A percentile compares a stretch with the other conserved stretches of the same genome.
Evolutionary conservation across 1,140 invertebrate species (phyloP).

Genomic region (Zaprionus lachaisei): DNA sequence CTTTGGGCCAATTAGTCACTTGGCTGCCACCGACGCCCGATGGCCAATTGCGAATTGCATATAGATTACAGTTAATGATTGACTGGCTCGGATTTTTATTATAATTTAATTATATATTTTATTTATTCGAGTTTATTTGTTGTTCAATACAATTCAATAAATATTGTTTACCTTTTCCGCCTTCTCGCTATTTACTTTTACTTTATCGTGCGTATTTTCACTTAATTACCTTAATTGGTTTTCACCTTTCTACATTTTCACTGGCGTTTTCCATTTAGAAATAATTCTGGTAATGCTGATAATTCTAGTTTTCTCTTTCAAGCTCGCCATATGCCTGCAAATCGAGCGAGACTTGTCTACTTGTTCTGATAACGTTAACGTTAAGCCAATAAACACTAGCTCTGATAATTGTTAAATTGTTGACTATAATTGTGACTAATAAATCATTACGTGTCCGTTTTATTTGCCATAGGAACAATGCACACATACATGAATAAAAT

Average conservation of each 20-base stretch:
- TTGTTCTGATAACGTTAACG: constrained; percentile 19
- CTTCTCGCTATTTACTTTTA: constrained; percentile 6
- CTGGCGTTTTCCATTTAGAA: neutral
- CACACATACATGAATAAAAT: constrained; percentile 6
- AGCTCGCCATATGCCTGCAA: neutral
- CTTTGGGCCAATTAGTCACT: constrained; percentile 49
- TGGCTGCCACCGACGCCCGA: constrained; percentile 8
- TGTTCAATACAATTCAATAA: no score
- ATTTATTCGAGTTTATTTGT: neutral
- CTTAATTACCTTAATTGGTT: neutral
- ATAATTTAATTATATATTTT: constrained; percentile 2
- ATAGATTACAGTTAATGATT: constrained; percentile 3
- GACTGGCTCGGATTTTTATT: neutral
- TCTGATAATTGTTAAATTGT: constrained; percentile 29
- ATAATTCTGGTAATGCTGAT: neutral
- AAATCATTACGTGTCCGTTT: constrained; percentile 24
- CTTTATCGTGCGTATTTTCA: neutral
- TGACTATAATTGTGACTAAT: constrained; percentile 30
- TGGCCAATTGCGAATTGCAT: constrained; percentile 7
- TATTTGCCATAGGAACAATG: constrained; percentile 5
- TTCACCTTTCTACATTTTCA: neutral
- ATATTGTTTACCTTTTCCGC: no score
- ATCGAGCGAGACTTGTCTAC: constrained; percentile 15
- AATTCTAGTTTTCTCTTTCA: constrained; percentile 8
- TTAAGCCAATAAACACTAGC: constrained; percentile 1